Evolutionary conservation across 2,888 invertebrate genomes (phyloP).

Genomic region (Oligia latruncula): DNA sequence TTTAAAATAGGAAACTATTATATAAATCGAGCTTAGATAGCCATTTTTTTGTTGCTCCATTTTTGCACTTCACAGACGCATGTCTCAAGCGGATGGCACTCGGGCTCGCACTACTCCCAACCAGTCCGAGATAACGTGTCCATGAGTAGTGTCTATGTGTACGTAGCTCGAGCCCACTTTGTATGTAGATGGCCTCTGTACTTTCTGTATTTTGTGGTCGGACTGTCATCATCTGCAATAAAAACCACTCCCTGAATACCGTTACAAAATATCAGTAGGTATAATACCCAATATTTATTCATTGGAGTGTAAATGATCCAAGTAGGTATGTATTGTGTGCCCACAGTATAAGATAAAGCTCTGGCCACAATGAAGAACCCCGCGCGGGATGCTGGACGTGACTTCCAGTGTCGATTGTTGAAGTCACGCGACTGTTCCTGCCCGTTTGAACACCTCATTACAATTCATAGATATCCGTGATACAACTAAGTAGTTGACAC

Average conservation of each 20-base stretch:
- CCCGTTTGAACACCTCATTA: not conserved
- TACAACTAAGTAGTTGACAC: not conserved
- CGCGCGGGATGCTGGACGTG: not conserved
- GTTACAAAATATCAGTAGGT: not conserved
- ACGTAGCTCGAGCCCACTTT: no score
- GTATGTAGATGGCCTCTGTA: no score
- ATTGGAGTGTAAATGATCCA: not conserved
- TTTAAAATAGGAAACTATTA: no score
- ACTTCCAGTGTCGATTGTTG: not conserved
- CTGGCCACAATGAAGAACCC: not conserved
- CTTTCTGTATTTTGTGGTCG: not conserved
- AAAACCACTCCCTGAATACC: slow-evolving; percentile 17
- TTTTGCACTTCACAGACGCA: no score
- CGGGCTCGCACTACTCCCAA: no score
- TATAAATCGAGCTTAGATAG: no score
- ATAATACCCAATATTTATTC: not conserved
- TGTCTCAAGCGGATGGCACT: no score
- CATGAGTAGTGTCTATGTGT: no score
- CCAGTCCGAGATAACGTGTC: no score
- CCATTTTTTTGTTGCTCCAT: no score
- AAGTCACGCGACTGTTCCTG: not conserved
- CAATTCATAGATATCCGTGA: not conserved
- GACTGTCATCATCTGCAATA: slow-evolving; percentile 7
- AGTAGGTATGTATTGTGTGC: not conserved
- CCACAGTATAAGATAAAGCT: not conserved